A percentile compares a stretch with the other conserved stretches of the same genome.
phyloP scores from a whole-genome alignment of 2,888 invertebrate species.

The Tenthredo mesomela region DNA sequence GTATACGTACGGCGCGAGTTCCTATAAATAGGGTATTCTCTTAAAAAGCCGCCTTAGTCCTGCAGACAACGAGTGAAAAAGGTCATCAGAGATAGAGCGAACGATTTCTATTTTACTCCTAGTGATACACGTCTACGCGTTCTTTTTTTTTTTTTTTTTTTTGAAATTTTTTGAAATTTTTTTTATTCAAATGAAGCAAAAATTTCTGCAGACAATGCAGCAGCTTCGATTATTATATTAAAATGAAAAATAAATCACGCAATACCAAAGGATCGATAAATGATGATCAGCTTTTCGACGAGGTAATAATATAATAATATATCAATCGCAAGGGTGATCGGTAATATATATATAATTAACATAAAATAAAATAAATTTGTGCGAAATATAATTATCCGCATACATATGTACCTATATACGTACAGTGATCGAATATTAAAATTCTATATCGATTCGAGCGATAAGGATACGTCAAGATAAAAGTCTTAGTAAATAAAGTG shows the following conservation, averaged over 20 bases:
- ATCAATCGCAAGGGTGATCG: too few species aligned
- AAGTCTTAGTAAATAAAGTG: background rate
- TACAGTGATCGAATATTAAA: background rate
- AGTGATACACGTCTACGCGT: too few species aligned
- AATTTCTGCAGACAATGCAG: background rate
- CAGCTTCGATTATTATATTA: background rate
- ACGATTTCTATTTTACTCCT: background rate
- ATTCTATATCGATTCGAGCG: background rate
- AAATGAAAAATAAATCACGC: conserved; percentile 31
- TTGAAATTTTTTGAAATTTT: too few species aligned
- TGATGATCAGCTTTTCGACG: conserved; percentile 23
- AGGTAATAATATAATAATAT: too few species aligned
- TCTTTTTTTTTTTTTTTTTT: too few species aligned
- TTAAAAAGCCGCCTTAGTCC: background rate
- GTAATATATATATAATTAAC: too few species aligned
- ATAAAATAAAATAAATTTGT: too few species aligned
- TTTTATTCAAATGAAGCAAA: too few species aligned
- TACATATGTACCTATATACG: too few species aligned
- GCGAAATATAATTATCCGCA: too few species aligned
- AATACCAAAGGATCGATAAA: background rate
- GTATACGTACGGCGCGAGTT: background rate
- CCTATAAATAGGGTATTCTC: conserved; percentile 14
- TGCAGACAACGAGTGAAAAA: conserved; percentile 27
- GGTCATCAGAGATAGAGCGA: background rate
- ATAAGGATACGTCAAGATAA: conserved; percentile 7